Evolutionary conservation across 2,888 invertebrate genomes (phyloP).

Genomic region (Automeris io): DNA sequence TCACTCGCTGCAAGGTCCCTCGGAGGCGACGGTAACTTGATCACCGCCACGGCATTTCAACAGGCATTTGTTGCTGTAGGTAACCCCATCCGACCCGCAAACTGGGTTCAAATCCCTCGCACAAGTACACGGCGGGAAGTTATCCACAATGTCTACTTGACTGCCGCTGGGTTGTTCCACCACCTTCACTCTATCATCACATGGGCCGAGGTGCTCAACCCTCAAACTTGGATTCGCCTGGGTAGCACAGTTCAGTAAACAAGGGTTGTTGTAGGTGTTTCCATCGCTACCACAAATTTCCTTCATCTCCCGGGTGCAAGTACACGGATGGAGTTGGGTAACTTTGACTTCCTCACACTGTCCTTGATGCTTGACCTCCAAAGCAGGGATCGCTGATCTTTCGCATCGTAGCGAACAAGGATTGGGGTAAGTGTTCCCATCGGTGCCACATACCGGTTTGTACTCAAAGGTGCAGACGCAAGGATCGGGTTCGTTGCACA

Average conservation of each 20-base stretch:
- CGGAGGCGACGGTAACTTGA: conserved; percentile 12
- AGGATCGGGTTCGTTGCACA: conserved; percentile 11
- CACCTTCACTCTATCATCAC: conserved; percentile 17
- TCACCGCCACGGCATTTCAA: conserved; percentile 36
- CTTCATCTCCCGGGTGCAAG: conserved; percentile 23
- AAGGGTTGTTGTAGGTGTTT: conserved; percentile 30
- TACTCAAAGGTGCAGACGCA: conserved; percentile 25
- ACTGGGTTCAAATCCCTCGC: conserved; percentile 34
- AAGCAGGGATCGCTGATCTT: conserved; percentile 6
- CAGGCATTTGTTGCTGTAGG: conserved; percentile 82
- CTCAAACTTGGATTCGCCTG: conserved; percentile 15
- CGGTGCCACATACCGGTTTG: conserved; percentile 32
- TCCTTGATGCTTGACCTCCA: conserved; percentile 17
- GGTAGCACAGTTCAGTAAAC: conserved; percentile 28
- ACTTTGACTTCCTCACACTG: conserved; percentile 17
- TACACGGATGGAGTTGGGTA: conserved; percentile 12
- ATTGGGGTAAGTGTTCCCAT: conserved; percentile 35
- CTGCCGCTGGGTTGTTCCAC: conserved; percentile 8
- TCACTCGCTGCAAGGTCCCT: conserved; percentile 17
- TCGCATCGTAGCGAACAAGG: conserved; percentile 27
- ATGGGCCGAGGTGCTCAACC: conserved; percentile 15
- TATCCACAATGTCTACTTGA: background rate
- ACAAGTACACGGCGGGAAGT: conserved; percentile 16
- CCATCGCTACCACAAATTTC: conserved; percentile 37
- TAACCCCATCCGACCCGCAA: conserved; percentile 44